Conservation (phyloP, 2,113 vertebrate species). For the Boulengeromyrus knoepffleri region DNA sequence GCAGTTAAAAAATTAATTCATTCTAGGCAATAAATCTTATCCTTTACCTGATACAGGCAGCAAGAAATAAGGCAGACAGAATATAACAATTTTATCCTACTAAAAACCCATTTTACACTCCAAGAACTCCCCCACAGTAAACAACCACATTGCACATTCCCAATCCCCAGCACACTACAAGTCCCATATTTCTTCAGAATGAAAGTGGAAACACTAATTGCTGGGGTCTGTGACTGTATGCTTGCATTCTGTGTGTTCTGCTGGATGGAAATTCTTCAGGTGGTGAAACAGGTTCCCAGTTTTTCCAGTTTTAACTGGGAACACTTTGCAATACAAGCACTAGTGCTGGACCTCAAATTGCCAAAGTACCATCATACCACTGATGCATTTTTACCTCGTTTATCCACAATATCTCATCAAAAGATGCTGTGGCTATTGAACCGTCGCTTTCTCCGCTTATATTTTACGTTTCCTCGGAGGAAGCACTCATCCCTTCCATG, state of each 20-base stretch:
- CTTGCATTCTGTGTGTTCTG: not conserved
- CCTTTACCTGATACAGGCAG: not conserved
- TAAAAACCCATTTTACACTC: not conserved
- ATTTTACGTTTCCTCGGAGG: not conserved
- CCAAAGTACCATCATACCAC: not conserved
- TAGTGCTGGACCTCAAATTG: not conserved
- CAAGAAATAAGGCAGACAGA: not conserved
- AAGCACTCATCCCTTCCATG: not conserved
- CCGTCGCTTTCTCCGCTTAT: not conserved
- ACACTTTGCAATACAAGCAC: not conserved
- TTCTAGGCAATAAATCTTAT: not conserved
- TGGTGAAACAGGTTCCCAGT: not conserved
- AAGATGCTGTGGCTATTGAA: not conserved
- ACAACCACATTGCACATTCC: not conserved
- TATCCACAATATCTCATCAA: not conserved
- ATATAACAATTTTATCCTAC: not conserved
- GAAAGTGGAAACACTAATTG: not conserved
- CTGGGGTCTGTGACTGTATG: not conserved
- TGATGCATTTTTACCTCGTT: not conserved
- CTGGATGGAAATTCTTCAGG: not conserved
- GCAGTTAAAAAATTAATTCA: not conserved
- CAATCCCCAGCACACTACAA: not conserved
- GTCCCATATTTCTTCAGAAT: not conserved
- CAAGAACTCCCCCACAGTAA: not conserved
- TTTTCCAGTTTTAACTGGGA: not conserved